phyloP scores from a whole-genome alignment of 1,140 invertebrate species.

The Neodiprion fabricii region DNA sequence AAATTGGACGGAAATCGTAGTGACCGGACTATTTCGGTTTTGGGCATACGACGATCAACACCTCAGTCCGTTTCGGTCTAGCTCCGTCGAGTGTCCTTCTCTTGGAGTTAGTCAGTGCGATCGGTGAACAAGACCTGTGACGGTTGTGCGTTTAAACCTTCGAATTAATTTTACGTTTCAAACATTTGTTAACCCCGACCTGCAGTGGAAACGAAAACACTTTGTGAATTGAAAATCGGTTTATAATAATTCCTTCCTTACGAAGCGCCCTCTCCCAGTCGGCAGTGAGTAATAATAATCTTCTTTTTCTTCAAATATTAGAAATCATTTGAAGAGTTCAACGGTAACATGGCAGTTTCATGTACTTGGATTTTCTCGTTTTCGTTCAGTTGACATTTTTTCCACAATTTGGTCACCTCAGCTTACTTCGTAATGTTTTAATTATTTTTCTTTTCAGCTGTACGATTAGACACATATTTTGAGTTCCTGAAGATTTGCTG shows the following conservation, averaged over 20 bases:
- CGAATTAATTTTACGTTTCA: not conserved
- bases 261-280: not conserved
- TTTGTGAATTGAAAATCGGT: not conserved
- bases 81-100: not conserved
- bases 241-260: not conserved
- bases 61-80: not conserved
- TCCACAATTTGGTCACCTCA: too few species aligned
- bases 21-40: conserved; percentile 42
- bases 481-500: too few species aligned
- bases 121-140: conserved; percentile 13
- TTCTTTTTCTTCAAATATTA: too few species aligned
- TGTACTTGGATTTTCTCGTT: too few species aligned
- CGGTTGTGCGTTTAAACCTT: conserved; percentile 16
- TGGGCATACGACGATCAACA: conserved; percentile 36
- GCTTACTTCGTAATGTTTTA: too few species aligned
- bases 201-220: not conserved
- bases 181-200: not conserved
- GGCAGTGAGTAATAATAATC: not conserved
- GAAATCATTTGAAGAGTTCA: too few species aligned
- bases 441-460: too few species aligned
- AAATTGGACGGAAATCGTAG: conserved; percentile 43
- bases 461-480: too few species aligned
- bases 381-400: too few species aligned
- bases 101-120: not conserved
- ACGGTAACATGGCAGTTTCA: too few species aligned